Evolutionary conservation across 2,888 invertebrate species (phyloP).

Genomic region (Lithophane ornitopus): DNA sequence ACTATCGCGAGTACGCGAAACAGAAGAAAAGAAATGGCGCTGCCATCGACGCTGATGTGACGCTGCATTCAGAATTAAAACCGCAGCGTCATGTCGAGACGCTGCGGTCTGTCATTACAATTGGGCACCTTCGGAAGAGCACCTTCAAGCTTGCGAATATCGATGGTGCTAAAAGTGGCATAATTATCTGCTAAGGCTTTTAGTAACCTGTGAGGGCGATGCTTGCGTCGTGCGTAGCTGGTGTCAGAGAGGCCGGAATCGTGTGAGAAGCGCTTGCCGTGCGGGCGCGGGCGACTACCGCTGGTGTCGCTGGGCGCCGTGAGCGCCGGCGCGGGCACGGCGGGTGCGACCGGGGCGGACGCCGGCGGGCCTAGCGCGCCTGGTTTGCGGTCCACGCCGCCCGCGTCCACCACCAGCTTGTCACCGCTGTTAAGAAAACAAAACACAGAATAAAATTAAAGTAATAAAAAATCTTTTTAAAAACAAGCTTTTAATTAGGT

Average conservation of each 20-base stretch:
- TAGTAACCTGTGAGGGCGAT: slow-evolving; percentile 72
- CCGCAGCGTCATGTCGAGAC: background rate
- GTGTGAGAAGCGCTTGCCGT: slow-evolving; percentile 79
- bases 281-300: slow-evolving; percentile 41
- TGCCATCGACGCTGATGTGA: no score
- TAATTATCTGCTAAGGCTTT: background rate
- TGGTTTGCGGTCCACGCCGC: slow-evolving; percentile 67
- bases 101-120: background rate
- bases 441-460: no score
- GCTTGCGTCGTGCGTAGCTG: slow-evolving; percentile 74
- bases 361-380: background rate
- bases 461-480: no score
- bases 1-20: no score
- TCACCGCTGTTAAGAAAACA: slow-evolving; percentile 62
- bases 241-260: slow-evolving; percentile 85
- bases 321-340: background rate
- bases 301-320: slow-evolving; percentile 32
- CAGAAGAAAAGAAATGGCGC: no score
- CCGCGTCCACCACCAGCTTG: slow-evolving; percentile 81
- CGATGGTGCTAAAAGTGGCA: background rate
- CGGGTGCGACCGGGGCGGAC: slow-evolving; percentile 5
- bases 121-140: background rate
- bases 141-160: background rate
- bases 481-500: no score
- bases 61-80: background rate